A percentile compares a stretch with the other conserved stretches of the same genome.
phyloP scores from a whole-genome alignment of 2,797 vertebrate genomes.

The Chelidonichthys spinosus region DNA sequence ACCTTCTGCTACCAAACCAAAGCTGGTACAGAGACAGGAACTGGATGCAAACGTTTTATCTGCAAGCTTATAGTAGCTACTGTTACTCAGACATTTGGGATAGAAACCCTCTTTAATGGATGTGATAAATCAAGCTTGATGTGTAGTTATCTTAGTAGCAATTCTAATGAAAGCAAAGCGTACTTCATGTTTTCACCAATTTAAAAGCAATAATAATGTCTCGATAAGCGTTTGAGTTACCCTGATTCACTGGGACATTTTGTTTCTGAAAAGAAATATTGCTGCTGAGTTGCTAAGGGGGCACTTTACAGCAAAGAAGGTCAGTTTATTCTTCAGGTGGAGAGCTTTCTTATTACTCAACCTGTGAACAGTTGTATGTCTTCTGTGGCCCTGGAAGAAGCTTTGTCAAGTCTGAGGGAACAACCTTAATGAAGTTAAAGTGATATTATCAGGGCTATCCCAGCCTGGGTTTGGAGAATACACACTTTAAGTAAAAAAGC shows the following conservation, averaged over 20 bases:
- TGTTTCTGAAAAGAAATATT: slow-evolving; percentile 2
- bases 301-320: not conserved
- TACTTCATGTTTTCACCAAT: not conserved
- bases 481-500: not conserved
- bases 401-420: not conserved
- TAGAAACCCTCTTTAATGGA: not conserved
- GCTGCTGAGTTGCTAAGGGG: not conserved
- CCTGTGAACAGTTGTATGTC: not conserved
- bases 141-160: not conserved
- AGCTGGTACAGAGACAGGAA: not conserved
- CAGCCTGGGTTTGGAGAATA: not conserved
- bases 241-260: not conserved
- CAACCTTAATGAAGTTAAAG: not conserved
- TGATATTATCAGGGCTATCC: not conserved
- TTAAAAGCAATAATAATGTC: not conserved
- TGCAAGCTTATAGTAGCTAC: not conserved
- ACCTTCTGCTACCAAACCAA: slow-evolving; percentile 4
- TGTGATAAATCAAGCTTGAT: not conserved
- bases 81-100: not conserved
- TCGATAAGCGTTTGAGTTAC: not conserved
- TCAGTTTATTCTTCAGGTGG: slow-evolving; percentile 1
- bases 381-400: not conserved
- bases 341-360: not conserved
- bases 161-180: not conserved
- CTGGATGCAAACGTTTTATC: not conserved